These are phyloP conservation scores for Mobula birostris DNA, from an alignment of 2,113 vertebrate genomes.

Conservation along the genomic window DNA sequence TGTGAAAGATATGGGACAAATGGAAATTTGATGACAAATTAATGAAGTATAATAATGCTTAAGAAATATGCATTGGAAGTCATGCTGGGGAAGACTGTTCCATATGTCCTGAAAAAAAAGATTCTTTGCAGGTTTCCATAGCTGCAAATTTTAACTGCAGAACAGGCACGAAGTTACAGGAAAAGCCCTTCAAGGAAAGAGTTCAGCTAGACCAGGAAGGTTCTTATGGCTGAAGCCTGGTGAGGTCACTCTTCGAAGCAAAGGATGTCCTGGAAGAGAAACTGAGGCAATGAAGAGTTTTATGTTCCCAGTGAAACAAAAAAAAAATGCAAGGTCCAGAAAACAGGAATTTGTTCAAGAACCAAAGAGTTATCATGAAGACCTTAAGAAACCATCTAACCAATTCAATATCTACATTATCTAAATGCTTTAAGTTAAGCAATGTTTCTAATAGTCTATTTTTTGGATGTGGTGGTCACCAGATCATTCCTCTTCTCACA, in stretches of 20 bases:
- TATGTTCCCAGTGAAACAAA: not conserved
- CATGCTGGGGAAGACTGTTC: not conserved
- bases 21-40: not conserved
- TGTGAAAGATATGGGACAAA: not conserved
- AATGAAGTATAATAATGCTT: not conserved
- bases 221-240: not conserved
- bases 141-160: not conserved
- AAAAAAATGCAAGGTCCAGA: not conserved
- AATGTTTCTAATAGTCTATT: not conserved
- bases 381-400: not conserved
- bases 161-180: too few species aligned
- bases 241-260: not conserved
- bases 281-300: not conserved
- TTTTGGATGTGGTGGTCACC: not conserved
- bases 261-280: not conserved
- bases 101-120: not conserved
- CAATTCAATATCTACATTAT: not conserved
- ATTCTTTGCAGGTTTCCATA: not conserved
- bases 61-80: not conserved
- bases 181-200: not conserved
- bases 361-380: not conserved
- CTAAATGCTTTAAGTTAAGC: not conserved
- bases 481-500: not conserved
- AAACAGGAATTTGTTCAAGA: not conserved
- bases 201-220: not conserved